These are phyloP conservation scores for Calameuta pallipes DNA, from an alignment of 2,888 invertebrate species.

Conservation along the genomic window DNA sequence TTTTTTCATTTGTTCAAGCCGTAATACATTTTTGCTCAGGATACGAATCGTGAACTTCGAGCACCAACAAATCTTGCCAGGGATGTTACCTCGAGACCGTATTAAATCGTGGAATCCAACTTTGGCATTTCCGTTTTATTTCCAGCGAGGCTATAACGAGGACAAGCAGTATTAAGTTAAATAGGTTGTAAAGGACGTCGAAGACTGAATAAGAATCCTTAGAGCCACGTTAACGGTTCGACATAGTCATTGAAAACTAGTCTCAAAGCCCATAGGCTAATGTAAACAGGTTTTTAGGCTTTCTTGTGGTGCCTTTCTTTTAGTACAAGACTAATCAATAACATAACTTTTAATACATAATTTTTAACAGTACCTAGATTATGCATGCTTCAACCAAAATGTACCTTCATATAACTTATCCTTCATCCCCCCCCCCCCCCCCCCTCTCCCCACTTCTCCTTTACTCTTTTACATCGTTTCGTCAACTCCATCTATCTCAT, in stretches of 20 bases:
- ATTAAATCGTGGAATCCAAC: conserved; percentile 19
- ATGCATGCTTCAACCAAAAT: conserved; percentile 20
- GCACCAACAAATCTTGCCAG: not conserved
- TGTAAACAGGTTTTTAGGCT: conserved; percentile 51
- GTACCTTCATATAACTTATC: not conserved
- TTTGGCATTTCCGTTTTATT: not conserved
- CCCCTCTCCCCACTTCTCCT: not conserved
- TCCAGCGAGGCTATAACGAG: conserved; percentile 9
- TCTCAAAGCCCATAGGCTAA: conserved; percentile 55
- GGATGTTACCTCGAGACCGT: conserved; percentile 33
- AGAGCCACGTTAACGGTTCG: conserved; percentile 47
- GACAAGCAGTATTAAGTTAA: conserved; percentile 24
- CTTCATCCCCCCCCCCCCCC: not conserved
- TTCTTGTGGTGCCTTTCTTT: conserved; percentile 56
- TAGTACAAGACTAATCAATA: conserved; percentile 50
- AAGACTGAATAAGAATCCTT: conserved; percentile 59
- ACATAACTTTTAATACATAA: conserved; percentile 32
- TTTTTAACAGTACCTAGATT: conserved; percentile 29
- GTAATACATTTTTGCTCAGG: not conserved
- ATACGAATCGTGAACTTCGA: not conserved
- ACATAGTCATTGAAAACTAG: conserved; percentile 64
- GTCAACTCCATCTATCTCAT: not conserved
- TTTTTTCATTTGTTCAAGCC: not conserved
- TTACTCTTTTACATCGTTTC: not conserved
- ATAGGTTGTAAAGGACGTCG: conserved; percentile 57